Base-by-base conservation (phyloP, 2,888 invertebrate genomes). In the Yponomeuta sedellus region DNA sequence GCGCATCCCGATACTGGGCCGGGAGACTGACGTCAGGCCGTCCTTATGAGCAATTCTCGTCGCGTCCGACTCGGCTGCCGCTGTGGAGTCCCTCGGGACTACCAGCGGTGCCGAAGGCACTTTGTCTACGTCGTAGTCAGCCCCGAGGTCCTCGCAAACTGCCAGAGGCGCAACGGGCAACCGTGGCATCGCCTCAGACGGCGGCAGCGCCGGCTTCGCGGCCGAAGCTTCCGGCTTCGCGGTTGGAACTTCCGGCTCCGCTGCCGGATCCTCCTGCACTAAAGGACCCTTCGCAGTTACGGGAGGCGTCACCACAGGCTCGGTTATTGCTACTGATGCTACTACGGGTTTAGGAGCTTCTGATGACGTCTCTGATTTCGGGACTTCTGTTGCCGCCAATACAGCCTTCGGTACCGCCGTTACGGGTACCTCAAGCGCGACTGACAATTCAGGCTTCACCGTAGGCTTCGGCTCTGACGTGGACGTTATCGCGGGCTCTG, bases 101-200 rank as follows among this genome's bases (percentile, higher is more conserved):
- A 12, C 44, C 16, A 16, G 75, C 72, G 82, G 79, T 79, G 79
- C 79, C 82, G 81, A 86, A 80, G 92, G 92, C 78, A 92, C 92
- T 80, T 90, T 88, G 76, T 93, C 88, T 77, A 81, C 92, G 78
- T 88, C 88, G 72, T 94, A 94, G 77, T 94, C 94, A 74, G 94
- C 94, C 64, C 94, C 93, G 80, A 94, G 93, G 76, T 94, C 93
- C 79, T 94, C 95, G 71, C 94, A 92, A 75, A 94, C 95, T 57
- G 94, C 95, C 66, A 95, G 88, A 34, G 94, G 95, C 65, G 94
- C 94, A 76, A 93, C 83, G 83, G 16, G 80, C 80, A 64, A 77
- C 81, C 68, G 83, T 85, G 67, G 82, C 61, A 66, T 68, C 34
- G 65, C 66, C 64, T 68, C 25, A 12, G 66, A 61, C 67, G 71